Percentiles rank a stretch among this genome's conserved stretches.
Evolutionary conservation across 2,113 vertebrate species (phyloP).

Genomic region (Grammomys dolichurus): DNA sequence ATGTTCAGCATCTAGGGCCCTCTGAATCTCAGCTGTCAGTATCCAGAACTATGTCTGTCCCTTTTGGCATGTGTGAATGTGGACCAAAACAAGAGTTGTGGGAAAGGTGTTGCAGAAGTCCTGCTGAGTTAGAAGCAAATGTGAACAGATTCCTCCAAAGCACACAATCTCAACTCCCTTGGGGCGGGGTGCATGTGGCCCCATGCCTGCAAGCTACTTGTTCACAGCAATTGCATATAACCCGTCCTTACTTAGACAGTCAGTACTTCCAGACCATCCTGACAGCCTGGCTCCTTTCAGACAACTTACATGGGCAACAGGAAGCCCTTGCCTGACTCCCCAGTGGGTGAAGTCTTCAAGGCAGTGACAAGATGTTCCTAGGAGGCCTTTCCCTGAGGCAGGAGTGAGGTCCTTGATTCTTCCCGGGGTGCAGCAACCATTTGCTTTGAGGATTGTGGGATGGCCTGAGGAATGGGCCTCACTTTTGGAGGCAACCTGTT

Average conservation of each 20-base stretch:
- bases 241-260: neutral
- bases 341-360: neutral
- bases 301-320: fast-evolving
- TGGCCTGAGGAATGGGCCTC: neutral
- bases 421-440: neutral
- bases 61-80: neutral
- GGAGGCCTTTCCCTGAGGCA: neutral
- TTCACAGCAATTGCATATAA: fast-evolving
- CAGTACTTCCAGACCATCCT: neutral
- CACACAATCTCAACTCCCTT: fast-evolving
- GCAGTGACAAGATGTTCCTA: neutral
- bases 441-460: neutral
- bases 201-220: neutral
- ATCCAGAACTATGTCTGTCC: neutral
- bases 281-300: neutral
- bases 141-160: neutral
- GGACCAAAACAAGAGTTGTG: neutral
- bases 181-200: neutral
- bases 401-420: neutral
- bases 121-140: neutral
- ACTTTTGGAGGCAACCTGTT: neutral
- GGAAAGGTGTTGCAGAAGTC: neutral
- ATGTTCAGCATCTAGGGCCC: neutral
- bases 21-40: neutral
- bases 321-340: neutral